phyloP scores from a whole-genome alignment of 1,140 invertebrate genomes.

The Pogonomyrmex californicus region DNA sequence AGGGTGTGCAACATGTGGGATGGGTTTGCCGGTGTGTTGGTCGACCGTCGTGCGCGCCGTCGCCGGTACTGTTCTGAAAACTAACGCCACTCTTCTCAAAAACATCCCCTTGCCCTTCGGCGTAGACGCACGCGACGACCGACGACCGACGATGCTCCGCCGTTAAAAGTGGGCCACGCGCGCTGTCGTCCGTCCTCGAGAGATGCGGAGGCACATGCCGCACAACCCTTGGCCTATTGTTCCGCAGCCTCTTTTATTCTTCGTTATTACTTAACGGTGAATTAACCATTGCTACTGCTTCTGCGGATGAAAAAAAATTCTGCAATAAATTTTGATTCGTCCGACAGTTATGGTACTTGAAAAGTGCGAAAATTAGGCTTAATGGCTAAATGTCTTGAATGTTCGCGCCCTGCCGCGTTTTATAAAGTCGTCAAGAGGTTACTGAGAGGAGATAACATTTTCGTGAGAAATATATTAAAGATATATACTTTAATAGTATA shows the following conservation, averaged over 20 bases:
- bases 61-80: conserved; percentile 37
- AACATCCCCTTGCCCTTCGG: not conserved
- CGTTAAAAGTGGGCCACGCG: conserved; percentile 38
- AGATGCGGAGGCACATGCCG: not conserved
- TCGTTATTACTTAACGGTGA: conserved; percentile 20
- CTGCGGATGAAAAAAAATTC: not conserved
- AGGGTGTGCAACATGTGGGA: conserved; percentile 84
- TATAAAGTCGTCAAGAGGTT: conserved; percentile 39
- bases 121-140: not conserved
- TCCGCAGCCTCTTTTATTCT: not conserved
- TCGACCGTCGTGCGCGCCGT: conserved; percentile 43
- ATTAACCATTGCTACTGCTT: not conserved
- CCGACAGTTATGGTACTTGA: not conserved
- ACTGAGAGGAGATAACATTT: conserved; percentile 6
- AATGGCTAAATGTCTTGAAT: conserved; percentile 29
- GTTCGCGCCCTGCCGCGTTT: conserved; percentile 24
- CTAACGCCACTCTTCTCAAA: not conserved
- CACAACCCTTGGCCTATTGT: not conserved
- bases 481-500: not conserved
- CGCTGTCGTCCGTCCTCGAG: conserved; percentile 6
- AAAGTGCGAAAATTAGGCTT: conserved; percentile 44
- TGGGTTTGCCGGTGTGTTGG: conserved; percentile 63
- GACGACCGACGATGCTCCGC: conserved; percentile 2
- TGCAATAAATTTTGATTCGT: not conserved
- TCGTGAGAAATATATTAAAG: conserved; percentile 1